phyloP scores from a whole-genome alignment of 2,113 vertebrate species.

The sheep (Ovis aries) region DNA sequence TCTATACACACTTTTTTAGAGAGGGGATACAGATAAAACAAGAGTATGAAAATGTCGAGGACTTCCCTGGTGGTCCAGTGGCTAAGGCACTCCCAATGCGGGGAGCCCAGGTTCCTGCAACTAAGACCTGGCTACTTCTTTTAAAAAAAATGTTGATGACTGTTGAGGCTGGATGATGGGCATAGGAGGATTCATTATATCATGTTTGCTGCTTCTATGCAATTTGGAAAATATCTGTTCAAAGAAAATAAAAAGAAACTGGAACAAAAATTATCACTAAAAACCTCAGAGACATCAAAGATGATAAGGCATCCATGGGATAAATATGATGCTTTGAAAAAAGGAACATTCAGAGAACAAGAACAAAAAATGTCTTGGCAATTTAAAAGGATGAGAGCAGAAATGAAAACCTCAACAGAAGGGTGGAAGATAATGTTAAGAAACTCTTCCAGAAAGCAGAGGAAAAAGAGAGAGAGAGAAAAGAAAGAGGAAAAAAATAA shows the following conservation, averaged over 20 bases:
- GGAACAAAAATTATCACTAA: neutral
- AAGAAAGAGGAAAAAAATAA: neutral
- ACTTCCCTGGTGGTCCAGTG: neutral
- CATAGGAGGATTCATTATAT: neutral
- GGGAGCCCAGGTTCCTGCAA: neutral
- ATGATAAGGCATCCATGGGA: neutral
- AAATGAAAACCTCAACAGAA: neutral
- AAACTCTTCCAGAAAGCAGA: neutral
- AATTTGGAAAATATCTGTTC: neutral
- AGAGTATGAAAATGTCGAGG: neutral
- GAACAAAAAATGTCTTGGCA: neutral
- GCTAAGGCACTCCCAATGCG: neutral
- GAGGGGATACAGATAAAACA: neutral
- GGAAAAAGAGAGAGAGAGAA: neutral
- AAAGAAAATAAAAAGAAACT: neutral
- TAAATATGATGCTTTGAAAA: neutral
- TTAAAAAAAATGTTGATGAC: neutral
- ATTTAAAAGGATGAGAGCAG: neutral
- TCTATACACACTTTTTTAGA: neutral
- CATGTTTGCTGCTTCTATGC: neutral
- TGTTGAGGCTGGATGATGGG: neutral
- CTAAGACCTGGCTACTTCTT: neutral
- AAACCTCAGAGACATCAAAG: neutral
- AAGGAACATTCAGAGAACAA: neutral
- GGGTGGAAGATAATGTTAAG: neutral